Base-by-base conservation (phyloP, 2,888 invertebrate species). In the Junonia oenone region DNA sequence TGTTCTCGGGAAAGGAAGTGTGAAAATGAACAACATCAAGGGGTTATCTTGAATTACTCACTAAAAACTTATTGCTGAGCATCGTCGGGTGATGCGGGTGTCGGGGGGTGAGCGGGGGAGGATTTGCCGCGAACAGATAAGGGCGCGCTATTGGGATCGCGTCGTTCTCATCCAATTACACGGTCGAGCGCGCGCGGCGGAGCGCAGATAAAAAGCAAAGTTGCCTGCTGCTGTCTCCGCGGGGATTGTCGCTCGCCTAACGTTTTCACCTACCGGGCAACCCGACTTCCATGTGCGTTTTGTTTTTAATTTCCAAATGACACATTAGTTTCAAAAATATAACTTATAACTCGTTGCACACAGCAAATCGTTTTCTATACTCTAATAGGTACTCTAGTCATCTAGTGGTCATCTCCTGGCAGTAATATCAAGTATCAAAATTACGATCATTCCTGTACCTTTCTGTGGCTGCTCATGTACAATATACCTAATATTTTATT, bases 1-100 rank as follows among this genome's bases (percentile, higher is more conserved):
- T 89, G 90, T 90, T 89, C 89, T 90, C 90, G 90, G 86, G 84
- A 85, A 89, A 89, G 90, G 89, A 90, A 89, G 89, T 90, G 90
- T 90, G 89, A 90, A 90, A 90, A 89, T 90, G 89, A 90, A 87
- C 88, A 88, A 88, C 89, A 88, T 88, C 83, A 89, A 89, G 88
- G 89, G 90, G 89, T 89, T 90, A 90, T 90, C 89, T 89, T 87
- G 85, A 89, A 90, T 89, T 89, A 88, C 89, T 89, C 89, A 88
- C 89, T 89, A 89, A 89, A 89, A 90, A 89, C 87, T 89, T 89
- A 90, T 88, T 86, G 88, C 78, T 67, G 73, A 76, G 78, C 72
- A 69, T 71, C 65, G 69, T 67, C 68, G 75, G 77, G 70, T 66
- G 64, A 59, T 63, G 70, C 68, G 71, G 77, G 74, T 62, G 68